A percentile compares a stretch with the other conserved stretches of the same genome.
phyloP scores from a whole-genome alignment of 2,113 vertebrate genomes.

The Toxostoma redivivum region DNA sequence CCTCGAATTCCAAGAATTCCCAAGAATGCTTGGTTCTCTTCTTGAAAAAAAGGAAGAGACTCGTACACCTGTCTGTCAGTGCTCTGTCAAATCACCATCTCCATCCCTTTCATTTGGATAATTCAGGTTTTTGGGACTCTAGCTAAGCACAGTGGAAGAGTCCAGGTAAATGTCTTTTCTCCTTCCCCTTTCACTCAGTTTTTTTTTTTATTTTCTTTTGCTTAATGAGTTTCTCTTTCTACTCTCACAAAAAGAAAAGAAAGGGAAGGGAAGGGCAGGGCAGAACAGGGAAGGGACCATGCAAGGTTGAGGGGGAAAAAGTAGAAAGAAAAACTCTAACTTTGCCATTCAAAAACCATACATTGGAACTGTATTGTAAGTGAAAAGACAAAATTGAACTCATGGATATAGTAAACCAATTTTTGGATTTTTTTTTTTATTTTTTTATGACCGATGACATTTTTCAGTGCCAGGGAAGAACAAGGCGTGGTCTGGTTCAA shows the following conservation, averaged over 20 bases:
- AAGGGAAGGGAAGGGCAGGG: neutral
- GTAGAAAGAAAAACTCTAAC: neutral
- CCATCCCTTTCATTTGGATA: neutral
- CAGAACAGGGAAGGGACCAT: accelerated
- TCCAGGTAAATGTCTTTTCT: neutral
- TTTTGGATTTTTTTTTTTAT: neutral
- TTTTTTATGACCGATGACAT: neutral
- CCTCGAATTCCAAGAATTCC: no score
- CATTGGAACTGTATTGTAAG: neutral
- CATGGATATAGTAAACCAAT: neutral
- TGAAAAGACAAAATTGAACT: neutral
- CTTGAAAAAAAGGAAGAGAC: neutral
- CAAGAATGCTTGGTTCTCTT: neutral
- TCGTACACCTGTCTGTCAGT: neutral
- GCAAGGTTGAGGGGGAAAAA: neutral
- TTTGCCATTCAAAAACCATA: neutral
- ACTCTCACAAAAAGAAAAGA: neutral
- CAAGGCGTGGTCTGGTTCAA: neutral
- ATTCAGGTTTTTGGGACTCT: neutral
- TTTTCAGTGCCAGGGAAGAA: neutral
- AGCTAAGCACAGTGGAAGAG: neutral
- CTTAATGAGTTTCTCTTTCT: neutral
- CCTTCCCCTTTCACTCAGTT: neutral
- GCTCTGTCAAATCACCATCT: neutral
- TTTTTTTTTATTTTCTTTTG: neutral